phyloP scores from a whole-genome alignment of 2,797 vertebrate genomes.

The Poeciliopsis gracilis region DNA sequence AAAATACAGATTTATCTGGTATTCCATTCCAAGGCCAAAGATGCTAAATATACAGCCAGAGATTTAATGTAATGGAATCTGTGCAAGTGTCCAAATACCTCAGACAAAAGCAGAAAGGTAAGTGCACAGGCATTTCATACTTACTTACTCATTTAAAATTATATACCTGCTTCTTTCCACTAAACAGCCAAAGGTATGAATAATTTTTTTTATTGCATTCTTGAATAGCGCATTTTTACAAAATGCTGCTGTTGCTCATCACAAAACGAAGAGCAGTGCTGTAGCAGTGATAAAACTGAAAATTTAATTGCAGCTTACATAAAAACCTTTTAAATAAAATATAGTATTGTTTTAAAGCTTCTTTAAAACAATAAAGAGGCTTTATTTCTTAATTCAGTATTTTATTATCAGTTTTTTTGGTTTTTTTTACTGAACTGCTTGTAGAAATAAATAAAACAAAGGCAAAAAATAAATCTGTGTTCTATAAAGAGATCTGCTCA shows the following conservation, averaged over 20 bases:
- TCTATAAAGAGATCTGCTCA: neutral
- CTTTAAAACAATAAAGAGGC: too few relatives aligned
- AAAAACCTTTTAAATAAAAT: neutral
- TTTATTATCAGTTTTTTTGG: too few relatives aligned
- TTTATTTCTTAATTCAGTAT: neutral
- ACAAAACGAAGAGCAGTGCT: neutral
- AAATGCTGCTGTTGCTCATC: neutral
- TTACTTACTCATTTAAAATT: neutral
- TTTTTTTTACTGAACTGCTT: neutral
- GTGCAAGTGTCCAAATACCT: neutral
- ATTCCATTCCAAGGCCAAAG: neutral
- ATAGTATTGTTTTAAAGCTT: neutral
- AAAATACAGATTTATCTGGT: neutral
- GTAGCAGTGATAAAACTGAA: neutral
- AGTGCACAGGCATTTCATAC: neutral
- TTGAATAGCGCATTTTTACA: neutral
- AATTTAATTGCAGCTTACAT: neutral
- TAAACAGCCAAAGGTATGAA: too few relatives aligned
- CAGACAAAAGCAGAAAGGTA: neutral
- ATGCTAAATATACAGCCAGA: neutral
- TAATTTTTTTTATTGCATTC: neutral
- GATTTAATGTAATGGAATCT: too few relatives aligned
- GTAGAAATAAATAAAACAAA: neutral
- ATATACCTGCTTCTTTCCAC: too few relatives aligned
- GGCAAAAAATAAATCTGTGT: neutral